Evolutionary conservation across 2,888 invertebrate genomes (phyloP).

Genomic region (Entomobrya multifasciata): DNA sequence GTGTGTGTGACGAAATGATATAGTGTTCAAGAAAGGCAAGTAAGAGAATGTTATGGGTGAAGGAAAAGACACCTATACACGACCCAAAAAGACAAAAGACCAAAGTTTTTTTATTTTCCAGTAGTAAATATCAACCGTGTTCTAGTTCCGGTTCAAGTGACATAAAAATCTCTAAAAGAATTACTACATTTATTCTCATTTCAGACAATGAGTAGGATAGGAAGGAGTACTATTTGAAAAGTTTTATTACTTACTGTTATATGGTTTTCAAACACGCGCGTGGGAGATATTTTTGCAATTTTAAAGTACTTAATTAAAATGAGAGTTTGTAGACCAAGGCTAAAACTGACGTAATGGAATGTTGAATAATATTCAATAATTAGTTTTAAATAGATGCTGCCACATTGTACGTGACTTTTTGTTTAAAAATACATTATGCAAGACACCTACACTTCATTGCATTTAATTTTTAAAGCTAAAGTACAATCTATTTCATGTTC

Average conservation of each 20-base stretch:
- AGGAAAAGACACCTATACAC: background rate
- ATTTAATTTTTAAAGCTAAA: too few relatives aligned
- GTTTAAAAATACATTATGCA: too few relatives aligned
- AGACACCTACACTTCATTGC: too few relatives aligned
- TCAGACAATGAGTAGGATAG: background rate
- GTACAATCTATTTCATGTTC: too few relatives aligned
- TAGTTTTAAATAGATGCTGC: too few relatives aligned
- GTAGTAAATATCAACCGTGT: conserved; percentile 37
- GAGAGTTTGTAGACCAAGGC: background rate
- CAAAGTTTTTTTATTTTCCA: conserved; percentile 31
- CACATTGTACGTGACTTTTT: too few relatives aligned
- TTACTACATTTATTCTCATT: conserved; percentile 30
- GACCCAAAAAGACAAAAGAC: background rate
- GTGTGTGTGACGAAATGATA: background rate
- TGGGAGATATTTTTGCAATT: background rate
- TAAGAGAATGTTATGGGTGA: background rate
- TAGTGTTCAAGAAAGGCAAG: background rate
- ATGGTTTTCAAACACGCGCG: too few relatives aligned
- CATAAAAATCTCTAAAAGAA: conserved; percentile 46
- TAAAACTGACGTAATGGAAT: background rate
- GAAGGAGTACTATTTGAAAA: background rate
- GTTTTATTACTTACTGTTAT: background rate
- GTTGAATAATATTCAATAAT: too few relatives aligned
- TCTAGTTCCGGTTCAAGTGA: conserved; percentile 48
- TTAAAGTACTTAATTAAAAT: background rate